Evolutionary conservation across 23 tunicate genomes (phyloP), one percentile per base, ranked within the genome.

Genomic region (Diplosoma virens): DNA sequence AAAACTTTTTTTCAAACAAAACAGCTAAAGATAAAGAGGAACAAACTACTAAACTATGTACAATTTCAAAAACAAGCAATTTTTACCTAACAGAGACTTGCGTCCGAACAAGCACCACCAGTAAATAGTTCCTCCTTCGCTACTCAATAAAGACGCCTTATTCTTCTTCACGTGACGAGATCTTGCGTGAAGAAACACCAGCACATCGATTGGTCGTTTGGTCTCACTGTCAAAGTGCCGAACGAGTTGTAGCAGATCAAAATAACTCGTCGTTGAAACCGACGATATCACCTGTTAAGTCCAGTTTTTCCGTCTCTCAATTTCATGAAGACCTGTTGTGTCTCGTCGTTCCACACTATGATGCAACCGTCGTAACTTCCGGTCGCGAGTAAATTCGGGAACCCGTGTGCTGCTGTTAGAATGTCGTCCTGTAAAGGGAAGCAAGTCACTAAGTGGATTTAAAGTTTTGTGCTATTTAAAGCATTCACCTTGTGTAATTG

Each of bases 281-380:
- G 50, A 14, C 50, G 9, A 41, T 41, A 41, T 41, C 50, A 74
- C 66, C 65, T 45, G 36, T 32, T 59, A 28, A 24, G 23, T 6
- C 34, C 23, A 1, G 32, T 46, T 58, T 37, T 55, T 30, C 89
- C 84, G 18, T 73, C 80, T 70, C 90, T 59, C 2, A 92, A 80
- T 32, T 45, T 72, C 21, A 84, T 3, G 65, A 25, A 75, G 4
- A 81, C 70, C 47, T 92, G 97, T 37, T 92, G 91, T 2, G 87
- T 92, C 64, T 92, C 97, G 52, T 85, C 97, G 33, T 85, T 92
- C 97, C 97, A 92, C 11, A 92, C 87, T 14, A 85, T 68, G 29
- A 92, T 81, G 50, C 84, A 88, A 23, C 97, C 97, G 76, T 92
- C 97, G 67, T 92, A 92, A 58, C 97, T 92, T 30, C 91, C 97